Evolutionary conservation across 1,140 invertebrate species (phyloP).

Genomic region (Zaprionus lachaisei): DNA sequence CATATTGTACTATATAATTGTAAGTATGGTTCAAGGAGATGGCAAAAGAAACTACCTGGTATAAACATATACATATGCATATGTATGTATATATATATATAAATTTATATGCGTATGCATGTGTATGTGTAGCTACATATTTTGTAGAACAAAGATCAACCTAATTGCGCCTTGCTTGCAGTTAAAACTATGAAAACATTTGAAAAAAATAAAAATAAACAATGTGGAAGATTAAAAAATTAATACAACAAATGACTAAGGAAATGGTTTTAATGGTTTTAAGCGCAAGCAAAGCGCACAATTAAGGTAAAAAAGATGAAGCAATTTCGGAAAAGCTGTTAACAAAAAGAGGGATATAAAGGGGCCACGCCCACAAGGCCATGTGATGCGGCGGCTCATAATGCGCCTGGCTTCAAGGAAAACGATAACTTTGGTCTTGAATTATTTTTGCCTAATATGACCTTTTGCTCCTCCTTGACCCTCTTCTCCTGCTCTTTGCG

Average conservation of each 20-base stretch:
- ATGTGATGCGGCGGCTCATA: constrained; percentile 84
- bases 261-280: constrained; percentile 37
- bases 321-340: constrained; percentile 63
- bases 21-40: constrained; percentile 45
- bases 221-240: constrained; percentile 53
- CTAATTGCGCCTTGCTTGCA: constrained; percentile 47
- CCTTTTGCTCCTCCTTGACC: constrained; percentile 97
- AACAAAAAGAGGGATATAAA: constrained; percentile 54
- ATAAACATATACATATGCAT: constrained; percentile 13
- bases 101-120: constrained; percentile 10
- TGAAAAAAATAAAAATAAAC: constrained; percentile 49
- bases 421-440: constrained; percentile 98
- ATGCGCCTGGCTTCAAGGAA: constrained; percentile 91
- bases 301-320: constrained; percentile 42
- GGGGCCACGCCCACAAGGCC: constrained; percentile 10
- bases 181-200: constrained; percentile 35
- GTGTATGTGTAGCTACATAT: not conserved
- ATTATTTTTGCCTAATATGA: constrained; percentile 98
- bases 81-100: constrained; percentile 20
- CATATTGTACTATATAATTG: constrained; percentile 69
- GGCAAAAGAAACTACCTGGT: constrained; percentile 59
- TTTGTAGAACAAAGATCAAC: constrained; percentile 18
- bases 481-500: constrained; percentile 96
- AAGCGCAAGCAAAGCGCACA: constrained; percentile 50
- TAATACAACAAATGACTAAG: constrained; percentile 13